Evolutionary conservation across 2,888 invertebrate species (phyloP).

Genomic region (Bedellia somnulentella): DNA sequence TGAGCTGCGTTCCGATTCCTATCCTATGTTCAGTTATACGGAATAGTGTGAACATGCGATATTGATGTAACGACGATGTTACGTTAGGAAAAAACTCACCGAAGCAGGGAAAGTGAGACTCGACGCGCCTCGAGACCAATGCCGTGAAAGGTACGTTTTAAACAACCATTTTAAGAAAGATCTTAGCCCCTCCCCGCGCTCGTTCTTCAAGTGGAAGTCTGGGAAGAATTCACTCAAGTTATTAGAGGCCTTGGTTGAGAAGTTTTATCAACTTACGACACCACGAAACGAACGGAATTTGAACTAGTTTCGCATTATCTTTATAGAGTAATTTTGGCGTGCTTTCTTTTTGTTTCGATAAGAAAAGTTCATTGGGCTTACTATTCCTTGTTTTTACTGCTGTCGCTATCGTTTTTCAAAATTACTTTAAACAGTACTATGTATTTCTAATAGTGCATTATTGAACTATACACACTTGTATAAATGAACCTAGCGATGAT

Average conservation of each 20-base stretch:
- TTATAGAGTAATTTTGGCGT: too few relatives aligned
- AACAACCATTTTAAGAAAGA: conserved; percentile 27
- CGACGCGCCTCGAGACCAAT: conserved; percentile 36
- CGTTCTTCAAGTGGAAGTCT: conserved; percentile 9
- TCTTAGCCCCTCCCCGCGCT: conserved; percentile 21
- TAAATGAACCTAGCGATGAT: too few relatives aligned
- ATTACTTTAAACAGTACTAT: too few relatives aligned
- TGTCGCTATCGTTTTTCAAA: too few relatives aligned
- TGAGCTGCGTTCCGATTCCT: conserved; percentile 21
- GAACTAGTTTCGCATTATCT: conserved; percentile 58
- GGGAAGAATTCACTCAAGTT: conserved; percentile 20
- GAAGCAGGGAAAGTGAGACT: conserved; percentile 58
- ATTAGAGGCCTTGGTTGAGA: conserved; percentile 23
- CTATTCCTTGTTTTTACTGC: too few relatives aligned
- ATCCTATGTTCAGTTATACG: conserved; percentile 25
- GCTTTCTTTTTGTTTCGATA: too few relatives aligned
- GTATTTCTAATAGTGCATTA: too few relatives aligned
- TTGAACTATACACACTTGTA: too few relatives aligned
- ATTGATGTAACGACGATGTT: conserved; percentile 53
- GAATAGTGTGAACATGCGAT: conserved; percentile 45
- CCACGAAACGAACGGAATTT: conserved; percentile 40
- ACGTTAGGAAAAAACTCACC: conserved; percentile 52
- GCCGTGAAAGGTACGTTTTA: conserved; percentile 48
- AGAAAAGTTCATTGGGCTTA: too few relatives aligned
- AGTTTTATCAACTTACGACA: conserved; percentile 46